These are phyloP conservation scores for Eudemis profundana DNA, from an alignment of 2,888 invertebrate genomes.

Conservation along the genomic window DNA sequence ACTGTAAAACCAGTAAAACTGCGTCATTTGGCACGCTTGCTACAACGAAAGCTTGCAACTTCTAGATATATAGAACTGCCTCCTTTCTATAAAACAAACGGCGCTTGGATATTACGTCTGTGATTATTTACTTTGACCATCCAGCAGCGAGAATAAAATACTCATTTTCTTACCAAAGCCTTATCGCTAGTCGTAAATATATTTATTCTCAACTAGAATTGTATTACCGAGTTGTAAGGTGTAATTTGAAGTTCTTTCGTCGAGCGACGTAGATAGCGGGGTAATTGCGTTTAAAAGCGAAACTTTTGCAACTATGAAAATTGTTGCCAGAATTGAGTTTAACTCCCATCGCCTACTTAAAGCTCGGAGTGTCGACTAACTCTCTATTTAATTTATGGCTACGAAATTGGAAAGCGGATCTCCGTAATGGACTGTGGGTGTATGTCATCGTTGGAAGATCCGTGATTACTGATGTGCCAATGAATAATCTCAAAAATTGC, in stretches of 20 bases:
- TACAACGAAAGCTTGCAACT: too few relatives aligned
- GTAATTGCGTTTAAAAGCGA: conserved; percentile 68
- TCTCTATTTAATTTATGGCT: conserved; percentile 42
- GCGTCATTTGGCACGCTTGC: too few relatives aligned
- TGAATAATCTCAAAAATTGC: too few relatives aligned
- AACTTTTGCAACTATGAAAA: conserved; percentile 76
- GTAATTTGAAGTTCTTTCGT: conserved; percentile 66
- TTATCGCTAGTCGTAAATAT: conserved; percentile 58
- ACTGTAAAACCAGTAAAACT: too few relatives aligned
- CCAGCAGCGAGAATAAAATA: too few relatives aligned
- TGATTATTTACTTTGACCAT: too few relatives aligned
- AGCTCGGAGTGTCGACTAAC: conserved; percentile 42
- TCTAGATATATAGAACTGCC: too few relatives aligned
- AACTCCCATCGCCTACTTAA: conserved; percentile 55
- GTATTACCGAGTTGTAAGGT: conserved; percentile 53
- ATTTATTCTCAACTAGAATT: conserved; percentile 67
- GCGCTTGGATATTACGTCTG: too few relatives aligned
- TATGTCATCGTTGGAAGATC: neutral
- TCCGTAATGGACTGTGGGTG: conserved; percentile 12
- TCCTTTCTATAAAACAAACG: too few relatives aligned
- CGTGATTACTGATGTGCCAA: too few relatives aligned
- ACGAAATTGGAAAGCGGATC: conserved; percentile 33
- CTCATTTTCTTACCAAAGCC: conserved; percentile 57
- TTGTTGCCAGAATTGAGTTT: conserved; percentile 72
- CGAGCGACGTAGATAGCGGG: conserved; percentile 55